Percentiles rank a stretch among this genome's conserved stretches.
These are phyloP conservation scores for Acipenser oxyrinchus DNA, from an alignment of 2,797 vertebrate species.

Conservation along the genomic window DNA sequence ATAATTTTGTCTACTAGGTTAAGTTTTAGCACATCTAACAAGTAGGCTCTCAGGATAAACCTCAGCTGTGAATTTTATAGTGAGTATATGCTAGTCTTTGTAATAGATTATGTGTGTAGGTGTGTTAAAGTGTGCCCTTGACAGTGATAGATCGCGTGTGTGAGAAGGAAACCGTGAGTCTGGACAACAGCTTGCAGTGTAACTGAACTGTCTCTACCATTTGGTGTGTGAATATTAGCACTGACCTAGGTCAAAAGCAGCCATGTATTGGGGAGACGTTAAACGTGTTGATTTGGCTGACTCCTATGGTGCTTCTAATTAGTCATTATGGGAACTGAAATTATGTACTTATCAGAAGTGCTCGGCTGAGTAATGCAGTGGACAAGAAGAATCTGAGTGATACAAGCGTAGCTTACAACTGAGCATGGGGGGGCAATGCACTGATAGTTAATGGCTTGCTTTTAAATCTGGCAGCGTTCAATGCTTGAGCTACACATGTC, in stretches of 20 bases:
- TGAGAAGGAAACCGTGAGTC: too few species aligned
- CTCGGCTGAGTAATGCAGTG: conserved; percentile 24
- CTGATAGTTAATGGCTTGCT: not conserved
- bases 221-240: conserved; percentile 16
- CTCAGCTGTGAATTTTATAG: too few species aligned
- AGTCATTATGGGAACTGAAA: conserved; percentile 32
- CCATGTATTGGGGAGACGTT: conserved; percentile 17
- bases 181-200: too few species aligned
- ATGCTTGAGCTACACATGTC: conserved; percentile 16
- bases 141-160: too few species aligned
- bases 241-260: conserved; percentile 22
- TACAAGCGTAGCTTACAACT: not conserved
- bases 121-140: too few species aligned
- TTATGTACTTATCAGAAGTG: conserved; percentile 32
- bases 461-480: not conserved
- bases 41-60: too few species aligned
- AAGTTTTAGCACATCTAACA: too few species aligned
- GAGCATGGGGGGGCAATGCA: not conserved
- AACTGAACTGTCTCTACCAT: conserved; percentile 16
- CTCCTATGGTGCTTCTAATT: conserved; percentile 30
- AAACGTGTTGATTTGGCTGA: conserved; percentile 23
- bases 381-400: not conserved
- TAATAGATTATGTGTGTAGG: too few species aligned
- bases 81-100: too few species aligned
- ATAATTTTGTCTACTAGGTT: too few species aligned